A percentile compares a stretch with the other conserved stretches of the same genome.
These are phyloP conservation scores for Dichetophora obliterata DNA, from an alignment of 2,888 invertebrate species.

Conservation along the genomic window DNA sequence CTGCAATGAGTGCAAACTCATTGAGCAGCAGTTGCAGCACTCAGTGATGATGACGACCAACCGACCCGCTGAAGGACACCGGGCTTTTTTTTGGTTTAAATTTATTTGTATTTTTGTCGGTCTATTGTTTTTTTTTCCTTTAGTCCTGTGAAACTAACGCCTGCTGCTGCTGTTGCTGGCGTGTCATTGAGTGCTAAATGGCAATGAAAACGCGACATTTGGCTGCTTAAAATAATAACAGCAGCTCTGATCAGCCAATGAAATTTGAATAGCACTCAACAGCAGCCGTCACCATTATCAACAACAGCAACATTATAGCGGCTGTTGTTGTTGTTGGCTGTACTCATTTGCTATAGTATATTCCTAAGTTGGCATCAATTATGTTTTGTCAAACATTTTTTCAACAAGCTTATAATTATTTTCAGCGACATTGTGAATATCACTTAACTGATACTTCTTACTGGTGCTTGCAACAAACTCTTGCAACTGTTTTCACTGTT, in stretches of 20 bases:
- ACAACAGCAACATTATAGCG: neutral
- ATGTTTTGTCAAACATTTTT: neutral
- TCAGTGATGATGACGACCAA: neutral
- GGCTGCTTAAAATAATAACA: neutral
- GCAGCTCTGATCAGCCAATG: neutral
- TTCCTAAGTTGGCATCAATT: neutral
- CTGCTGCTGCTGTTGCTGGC: constrained; percentile 27
- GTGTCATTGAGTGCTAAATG: constrained; percentile 17
- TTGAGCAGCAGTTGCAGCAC: neutral
- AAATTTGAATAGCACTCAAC: constrained; percentile 8
- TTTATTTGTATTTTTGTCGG: neutral
- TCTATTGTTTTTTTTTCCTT: neutral
- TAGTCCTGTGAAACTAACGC: neutral
- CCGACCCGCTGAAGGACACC: constrained; percentile 12
- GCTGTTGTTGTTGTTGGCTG: too few species aligned
- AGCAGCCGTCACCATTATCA: neutral
- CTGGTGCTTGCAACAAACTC: too few species aligned
- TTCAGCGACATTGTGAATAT: neutral
- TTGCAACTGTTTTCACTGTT: neutral
- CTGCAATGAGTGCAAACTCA: constrained; percentile 7
- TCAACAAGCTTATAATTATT: neutral
- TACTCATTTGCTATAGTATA: neutral
- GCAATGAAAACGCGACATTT: neutral
- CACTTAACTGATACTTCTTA: too few species aligned
- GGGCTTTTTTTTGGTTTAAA: constrained; percentile 20